Evolutionary conservation across 92 coral and sea anemone species (phyloP).

Genomic region (Diadumene lineata): DNA sequence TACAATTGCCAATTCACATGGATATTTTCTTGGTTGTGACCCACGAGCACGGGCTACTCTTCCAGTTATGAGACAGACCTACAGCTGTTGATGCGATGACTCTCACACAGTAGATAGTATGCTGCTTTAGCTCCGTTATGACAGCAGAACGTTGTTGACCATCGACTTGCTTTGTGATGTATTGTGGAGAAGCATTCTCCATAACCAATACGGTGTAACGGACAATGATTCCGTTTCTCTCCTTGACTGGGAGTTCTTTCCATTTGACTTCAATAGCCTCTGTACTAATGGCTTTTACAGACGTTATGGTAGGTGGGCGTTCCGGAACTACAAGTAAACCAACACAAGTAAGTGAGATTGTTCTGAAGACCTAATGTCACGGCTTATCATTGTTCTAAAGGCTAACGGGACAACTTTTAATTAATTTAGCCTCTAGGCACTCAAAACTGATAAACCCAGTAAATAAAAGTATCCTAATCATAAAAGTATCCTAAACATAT

Average conservation of each 20-base stretch:
- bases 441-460: too few species aligned
- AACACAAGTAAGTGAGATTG: not conserved
- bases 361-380: not conserved
- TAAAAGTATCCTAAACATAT: too few species aligned
- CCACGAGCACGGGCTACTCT: constrained; percentile 4
- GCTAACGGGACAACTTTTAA: not conserved
- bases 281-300: constrained; percentile 8
- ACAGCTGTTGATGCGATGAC: constrained; percentile 26
- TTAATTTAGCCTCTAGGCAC: too few species aligned
- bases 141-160: constrained; percentile 1
- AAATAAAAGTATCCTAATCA: too few species aligned
- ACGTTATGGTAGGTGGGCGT: constrained; percentile 52
- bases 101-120: constrained; percentile 19
- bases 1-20: too few species aligned
- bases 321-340: constrained; percentile 28
- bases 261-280: constrained; percentile 24
- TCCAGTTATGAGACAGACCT: constrained; percentile 20
- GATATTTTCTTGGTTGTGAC: constrained; percentile 3
- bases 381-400: too few species aligned
- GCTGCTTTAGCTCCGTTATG: constrained; percentile 1
- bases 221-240: constrained; percentile 19
- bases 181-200: not conserved
- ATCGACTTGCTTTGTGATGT: too few species aligned
- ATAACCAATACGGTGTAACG: constrained; percentile 13
- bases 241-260: constrained; percentile 35